These are phyloP conservation scores for Amblyteles armatorius DNA, from an alignment of 2,888 invertebrate species.

Conservation along the genomic window DNA sequence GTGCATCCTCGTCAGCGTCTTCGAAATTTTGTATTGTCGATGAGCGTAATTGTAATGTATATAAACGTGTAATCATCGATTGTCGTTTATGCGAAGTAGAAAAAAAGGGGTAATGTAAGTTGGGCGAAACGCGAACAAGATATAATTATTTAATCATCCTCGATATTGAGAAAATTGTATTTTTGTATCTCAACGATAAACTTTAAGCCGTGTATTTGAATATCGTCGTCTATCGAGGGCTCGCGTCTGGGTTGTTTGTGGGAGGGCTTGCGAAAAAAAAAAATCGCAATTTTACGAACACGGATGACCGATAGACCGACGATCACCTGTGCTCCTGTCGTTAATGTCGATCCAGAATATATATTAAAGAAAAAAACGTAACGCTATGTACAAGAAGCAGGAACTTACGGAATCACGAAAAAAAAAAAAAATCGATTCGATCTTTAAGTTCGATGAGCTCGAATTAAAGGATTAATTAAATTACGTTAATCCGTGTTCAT, in stretches of 20 bases:
- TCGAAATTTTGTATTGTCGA: slow-evolving; percentile 31
- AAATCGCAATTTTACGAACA: slow-evolving; percentile 1
- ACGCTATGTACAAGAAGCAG: slow-evolving; percentile 58
- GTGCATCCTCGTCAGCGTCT: slow-evolving; percentile 13
- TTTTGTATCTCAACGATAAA: slow-evolving; percentile 57
- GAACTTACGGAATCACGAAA: slow-evolving; percentile 33
- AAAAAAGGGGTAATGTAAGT: background rate
- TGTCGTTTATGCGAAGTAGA: slow-evolving; percentile 18
- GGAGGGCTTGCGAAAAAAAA: background rate
- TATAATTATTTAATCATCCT: slow-evolving; percentile 43
- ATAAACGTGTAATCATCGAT: slow-evolving; percentile 45
- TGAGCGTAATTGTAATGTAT: slow-evolving; percentile 12
- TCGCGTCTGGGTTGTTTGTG: background rate
- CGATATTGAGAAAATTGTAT: slow-evolving; percentile 57
- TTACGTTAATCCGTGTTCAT: slow-evolving; percentile 34
- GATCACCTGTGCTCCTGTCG: slow-evolving; percentile 23
- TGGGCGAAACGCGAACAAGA: slow-evolving; percentile 23
- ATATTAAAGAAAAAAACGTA: slow-evolving; percentile 25
- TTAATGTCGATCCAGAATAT: slow-evolving; percentile 34
- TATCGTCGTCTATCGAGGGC: background rate
- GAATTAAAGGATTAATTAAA: slow-evolving; percentile 46
- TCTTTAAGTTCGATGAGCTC: slow-evolving; percentile 31
- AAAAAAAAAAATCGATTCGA: slow-evolving; percentile 19
- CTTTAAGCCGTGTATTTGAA: slow-evolving; percentile 26
- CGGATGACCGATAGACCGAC: background rate